Evolutionary conservation across 1,140 invertebrate species (phyloP).

Genomic region (Pinna nobilis): DNA sequence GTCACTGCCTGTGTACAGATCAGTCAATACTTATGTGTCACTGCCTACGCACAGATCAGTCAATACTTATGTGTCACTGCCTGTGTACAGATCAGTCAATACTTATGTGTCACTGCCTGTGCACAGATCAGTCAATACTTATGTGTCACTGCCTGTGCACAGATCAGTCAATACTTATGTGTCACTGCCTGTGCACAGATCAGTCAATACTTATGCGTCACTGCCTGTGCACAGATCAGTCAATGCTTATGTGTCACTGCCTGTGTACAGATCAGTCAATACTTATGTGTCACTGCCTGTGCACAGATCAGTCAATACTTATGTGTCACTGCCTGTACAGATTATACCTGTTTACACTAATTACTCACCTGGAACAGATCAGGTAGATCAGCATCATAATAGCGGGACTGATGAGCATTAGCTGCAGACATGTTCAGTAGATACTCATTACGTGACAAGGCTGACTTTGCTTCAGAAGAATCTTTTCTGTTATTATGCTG

Average conservation of each 20-base stretch:
- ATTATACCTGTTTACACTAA: not conserved
- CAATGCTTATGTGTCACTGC: too few relatives aligned
- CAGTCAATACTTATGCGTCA: not conserved
- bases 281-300: too few relatives aligned
- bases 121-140: not conserved
- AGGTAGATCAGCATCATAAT: slow-evolving; percentile 93
- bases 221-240: slow-evolving; percentile 92
- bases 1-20: too few relatives aligned
- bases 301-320: not conserved
- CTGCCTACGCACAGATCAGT: too few relatives aligned
- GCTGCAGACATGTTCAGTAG: slow-evolving; percentile 92
- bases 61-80: slow-evolving; percentile 75
- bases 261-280: too few relatives aligned
- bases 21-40: too few relatives aligned
- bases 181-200: too few relatives aligned
- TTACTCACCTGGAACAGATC: slow-evolving; percentile 84
- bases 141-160: too few relatives aligned
- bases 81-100: too few relatives aligned
- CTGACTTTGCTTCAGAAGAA: slow-evolving; percentile 94
- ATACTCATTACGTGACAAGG: slow-evolving; percentile 95
- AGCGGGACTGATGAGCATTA: slow-evolving; percentile 95
- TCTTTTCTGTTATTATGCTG: slow-evolving; percentile 91
- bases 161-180: too few relatives aligned
- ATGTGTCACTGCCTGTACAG: slow-evolving; percentile 83
- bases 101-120: too few relatives aligned